Conservation (phyloP, 1,140 invertebrate species). For the Hyphantria cunea region DNA sequence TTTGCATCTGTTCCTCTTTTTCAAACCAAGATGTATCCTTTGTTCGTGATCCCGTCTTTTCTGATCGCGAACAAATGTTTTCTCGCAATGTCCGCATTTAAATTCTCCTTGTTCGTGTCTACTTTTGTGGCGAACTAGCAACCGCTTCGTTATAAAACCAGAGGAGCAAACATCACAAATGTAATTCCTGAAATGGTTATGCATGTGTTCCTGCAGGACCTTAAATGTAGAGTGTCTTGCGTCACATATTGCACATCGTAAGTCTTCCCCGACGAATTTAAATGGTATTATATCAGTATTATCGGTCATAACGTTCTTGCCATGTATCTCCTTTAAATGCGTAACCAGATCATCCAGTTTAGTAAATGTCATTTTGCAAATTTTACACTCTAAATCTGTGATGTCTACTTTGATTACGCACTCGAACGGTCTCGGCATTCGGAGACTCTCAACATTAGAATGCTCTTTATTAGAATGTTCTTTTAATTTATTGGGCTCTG, state of each 20-base stretch:
- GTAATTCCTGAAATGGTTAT: slow-evolving; percentile 70
- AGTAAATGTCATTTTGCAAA: slow-evolving; percentile 37
- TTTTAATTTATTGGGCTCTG: slow-evolving; percentile 34
- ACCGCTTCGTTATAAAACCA: slow-evolving; percentile 48
- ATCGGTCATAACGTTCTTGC: slow-evolving; percentile 33
- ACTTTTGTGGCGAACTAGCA: slow-evolving; percentile 45
- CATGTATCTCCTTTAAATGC: slow-evolving; percentile 42
- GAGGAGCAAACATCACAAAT: slow-evolving; percentile 90
- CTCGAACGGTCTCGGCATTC: slow-evolving; percentile 31
- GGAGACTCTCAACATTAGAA: slow-evolving; percentile 25
- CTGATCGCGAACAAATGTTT: slow-evolving; percentile 47
- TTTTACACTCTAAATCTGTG: slow-evolving; percentile 45
- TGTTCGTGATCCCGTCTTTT: slow-evolving; percentile 50
- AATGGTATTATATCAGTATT: slow-evolving; percentile 47
- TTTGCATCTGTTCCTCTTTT: slow-evolving; percentile 58
- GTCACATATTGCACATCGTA: slow-evolving; percentile 30
- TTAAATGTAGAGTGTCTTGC: slow-evolving; percentile 33
- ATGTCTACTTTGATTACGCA: slow-evolving; percentile 49
- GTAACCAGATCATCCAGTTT: slow-evolving; percentile 36
- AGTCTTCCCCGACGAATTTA: slow-evolving; percentile 37
- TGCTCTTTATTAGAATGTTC: slow-evolving; percentile 33
- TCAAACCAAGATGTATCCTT: slow-evolving; percentile 47
- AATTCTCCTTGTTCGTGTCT: slow-evolving; percentile 52
- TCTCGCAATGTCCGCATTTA: slow-evolving; percentile 53
- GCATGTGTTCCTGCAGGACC: slow-evolving; percentile 36